Base-by-base conservation (phyloP, 2,113 vertebrate genomes). In the Zapus hudsonius region DNA sequence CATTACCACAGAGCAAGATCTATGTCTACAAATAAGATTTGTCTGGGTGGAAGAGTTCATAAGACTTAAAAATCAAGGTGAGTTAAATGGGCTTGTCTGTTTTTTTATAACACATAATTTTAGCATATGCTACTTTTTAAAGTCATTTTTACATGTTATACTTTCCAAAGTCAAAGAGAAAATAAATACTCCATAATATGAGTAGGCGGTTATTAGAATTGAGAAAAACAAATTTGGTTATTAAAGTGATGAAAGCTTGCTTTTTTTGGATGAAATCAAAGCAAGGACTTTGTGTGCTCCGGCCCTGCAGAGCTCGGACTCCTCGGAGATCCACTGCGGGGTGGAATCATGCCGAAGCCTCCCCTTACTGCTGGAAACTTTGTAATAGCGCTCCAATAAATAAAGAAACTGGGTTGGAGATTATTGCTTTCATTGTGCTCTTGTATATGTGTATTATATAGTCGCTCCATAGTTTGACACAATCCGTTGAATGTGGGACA, bases 381-480 rank as follows among this genome's bases (percentile, higher is more conserved):
- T 99, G 99, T 99, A 98, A 98, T 97, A 98, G 98, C 97, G 97
- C 98, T 98, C 98, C 98, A 97, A 98, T 97, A 97, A 97, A 98
- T 98, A 98, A 99, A 99, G 98, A 99, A 97, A 96, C 98, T 96
- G 98, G 97, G 98, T 97, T 98, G 98, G 99, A 98, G 98, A 98
- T 99, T 98, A 99, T 98, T 99, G 98, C 97, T 98, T 98, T 98
- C 98, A 99, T 99, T 99, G 99, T 99, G 98, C 98, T 98, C 98
- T 99, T 99, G 98, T 98, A 96, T 97, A 97, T 97, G 97, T 96
- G 98, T 88, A 98, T 98, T 98, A 98, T 98, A 96, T 96, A 97
- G 96, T 97, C 96, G 23, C 97, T 97, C 97, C 75, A 33, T 84
- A 97, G 98, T 98, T 75, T 98, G 98, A 98, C 98, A 98, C 97